Conservation (phyloP, 2,113 vertebrate genomes). For the Hippocampus abdominalis region DNA sequence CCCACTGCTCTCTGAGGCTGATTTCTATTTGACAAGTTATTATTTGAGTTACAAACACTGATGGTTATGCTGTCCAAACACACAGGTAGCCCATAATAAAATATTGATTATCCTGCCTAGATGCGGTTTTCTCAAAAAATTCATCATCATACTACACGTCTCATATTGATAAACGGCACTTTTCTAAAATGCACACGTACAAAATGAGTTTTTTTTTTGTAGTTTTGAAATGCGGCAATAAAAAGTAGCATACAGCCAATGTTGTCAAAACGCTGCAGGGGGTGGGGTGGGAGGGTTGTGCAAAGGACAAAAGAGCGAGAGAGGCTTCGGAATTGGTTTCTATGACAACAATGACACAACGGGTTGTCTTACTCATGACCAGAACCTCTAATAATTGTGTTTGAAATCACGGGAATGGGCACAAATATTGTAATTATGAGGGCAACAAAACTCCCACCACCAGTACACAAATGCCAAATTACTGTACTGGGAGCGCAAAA, state of each 20-base stretch:
- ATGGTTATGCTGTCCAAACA: constrained; percentile 35
- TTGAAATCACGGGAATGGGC: constrained; percentile 25
- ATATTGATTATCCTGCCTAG: constrained; percentile 26
- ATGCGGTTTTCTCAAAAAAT: constrained; percentile 10
- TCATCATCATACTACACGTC: background rate
- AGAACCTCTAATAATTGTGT: constrained; percentile 35
- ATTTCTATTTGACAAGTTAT: constrained; percentile 7
- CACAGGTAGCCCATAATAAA: constrained; percentile 22
- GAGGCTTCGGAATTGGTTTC: constrained; percentile 40
- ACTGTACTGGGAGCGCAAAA: background rate
- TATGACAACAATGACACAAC: constrained; percentile 29
- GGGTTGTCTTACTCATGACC: constrained; percentile 28
- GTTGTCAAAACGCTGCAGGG: constrained; percentile 35
- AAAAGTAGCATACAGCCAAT: constrained; percentile 35
- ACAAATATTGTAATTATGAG: constrained; percentile 34
- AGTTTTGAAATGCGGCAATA: constrained; percentile 16
- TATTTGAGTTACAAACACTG: constrained; percentile 29
- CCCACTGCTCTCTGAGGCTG: constrained; percentile 1
- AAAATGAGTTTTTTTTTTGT: background rate
- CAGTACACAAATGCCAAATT: constrained; percentile 1
- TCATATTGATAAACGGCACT: constrained; percentile 15
- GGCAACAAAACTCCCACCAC: constrained; percentile 22
- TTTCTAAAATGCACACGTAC: background rate
- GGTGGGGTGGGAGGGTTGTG: constrained; percentile 28
- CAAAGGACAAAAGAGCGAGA: constrained; percentile 36